A percentile compares a stretch with the other conserved stretches of the same genome.
Conservation (phyloP, 1,140 invertebrate species). For the Drosophila takahashii region DNA sequence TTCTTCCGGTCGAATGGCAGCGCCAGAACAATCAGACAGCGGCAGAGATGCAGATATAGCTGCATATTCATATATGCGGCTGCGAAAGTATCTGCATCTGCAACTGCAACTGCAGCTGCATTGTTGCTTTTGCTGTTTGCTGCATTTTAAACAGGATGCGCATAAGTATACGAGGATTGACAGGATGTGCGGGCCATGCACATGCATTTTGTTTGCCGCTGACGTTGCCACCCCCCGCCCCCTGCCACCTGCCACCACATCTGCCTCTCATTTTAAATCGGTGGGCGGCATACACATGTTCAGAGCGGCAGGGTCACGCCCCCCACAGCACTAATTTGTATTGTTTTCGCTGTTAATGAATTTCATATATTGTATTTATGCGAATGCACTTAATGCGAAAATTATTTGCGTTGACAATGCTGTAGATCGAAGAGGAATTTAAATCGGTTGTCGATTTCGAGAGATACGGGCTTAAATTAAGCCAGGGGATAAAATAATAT, state of each 20-base stretch:
- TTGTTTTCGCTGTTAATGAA: slow-evolving; percentile 49
- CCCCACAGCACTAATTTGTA: slow-evolving; percentile 40
- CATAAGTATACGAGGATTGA: slow-evolving; percentile 80
- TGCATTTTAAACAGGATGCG: slow-evolving; percentile 70
- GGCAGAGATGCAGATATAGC: slow-evolving; percentile 36
- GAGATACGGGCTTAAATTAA: neutral
- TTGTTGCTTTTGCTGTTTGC: slow-evolving; percentile 33
- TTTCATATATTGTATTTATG: slow-evolving; percentile 34
- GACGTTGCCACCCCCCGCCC: slow-evolving; percentile 3
- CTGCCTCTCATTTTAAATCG: slow-evolving; percentile 4
- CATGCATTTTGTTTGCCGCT: slow-evolving; percentile 58
- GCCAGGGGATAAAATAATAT: neutral
- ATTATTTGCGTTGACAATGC: slow-evolving; percentile 33
- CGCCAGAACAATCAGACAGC: slow-evolving; percentile 43
- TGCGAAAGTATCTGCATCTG: slow-evolving; percentile 52
- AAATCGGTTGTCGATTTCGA: neutral
- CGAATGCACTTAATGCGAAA: slow-evolving; percentile 25
- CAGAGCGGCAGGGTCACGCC: slow-evolving; percentile 11
- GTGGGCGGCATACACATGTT: slow-evolving; percentile 22
- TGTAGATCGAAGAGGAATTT: slow-evolving; percentile 1
- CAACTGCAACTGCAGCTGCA: slow-evolving; percentile 24
- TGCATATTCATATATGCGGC: neutral
- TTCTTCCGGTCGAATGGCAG: slow-evolving; percentile 76
- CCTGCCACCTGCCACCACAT: no score
- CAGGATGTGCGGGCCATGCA: slow-evolving; percentile 78